These are phyloP conservation scores for Alviniconcha marisindica DNA, from an alignment of 1,140 invertebrate species.

Conservation along the genomic window DNA sequence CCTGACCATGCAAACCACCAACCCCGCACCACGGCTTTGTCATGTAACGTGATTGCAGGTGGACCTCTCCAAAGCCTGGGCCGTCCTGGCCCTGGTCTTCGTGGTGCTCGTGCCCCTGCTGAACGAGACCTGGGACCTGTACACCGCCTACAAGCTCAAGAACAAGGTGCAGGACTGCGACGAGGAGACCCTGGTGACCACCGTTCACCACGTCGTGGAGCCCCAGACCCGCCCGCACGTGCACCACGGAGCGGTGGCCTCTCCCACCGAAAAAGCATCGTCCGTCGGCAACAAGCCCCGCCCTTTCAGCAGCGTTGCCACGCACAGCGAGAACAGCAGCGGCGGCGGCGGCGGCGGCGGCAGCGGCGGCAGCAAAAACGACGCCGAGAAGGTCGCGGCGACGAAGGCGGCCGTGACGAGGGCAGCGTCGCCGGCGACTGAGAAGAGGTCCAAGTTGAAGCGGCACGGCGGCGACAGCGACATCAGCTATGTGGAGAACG, in stretches of 20 bases:
- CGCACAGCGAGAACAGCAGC: no score
- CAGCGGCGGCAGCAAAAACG: background rate
- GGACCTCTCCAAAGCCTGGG: slow-evolving; percentile 58
- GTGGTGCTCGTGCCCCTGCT: slow-evolving; percentile 64
- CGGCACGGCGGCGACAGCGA: background rate
- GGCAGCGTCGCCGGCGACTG: background rate
- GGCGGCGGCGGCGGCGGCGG: background rate
- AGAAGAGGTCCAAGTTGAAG: background rate
- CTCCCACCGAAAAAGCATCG: background rate
- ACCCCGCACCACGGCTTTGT: no score
- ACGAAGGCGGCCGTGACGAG: background rate
- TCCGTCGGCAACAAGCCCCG: background rate
- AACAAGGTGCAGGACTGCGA: slow-evolving; percentile 21
- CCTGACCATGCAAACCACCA: no score
- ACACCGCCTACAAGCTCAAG: slow-evolving; percentile 30
- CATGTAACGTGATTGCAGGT: slow-evolving; percentile 55
- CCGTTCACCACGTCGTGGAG: background rate
- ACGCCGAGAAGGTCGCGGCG: background rate
- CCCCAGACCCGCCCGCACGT: background rate
- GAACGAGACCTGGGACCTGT: slow-evolving; percentile 61
- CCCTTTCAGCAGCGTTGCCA: background rate
- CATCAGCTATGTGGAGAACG: background rate
- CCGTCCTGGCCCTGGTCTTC: slow-evolving; percentile 59
- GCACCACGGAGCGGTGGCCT: background rate
- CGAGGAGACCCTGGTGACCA: background rate